These are phyloP conservation scores for Sitobion miscanthi DNA, from an alignment of 1,140 invertebrate species.

Conservation along the genomic window DNA sequence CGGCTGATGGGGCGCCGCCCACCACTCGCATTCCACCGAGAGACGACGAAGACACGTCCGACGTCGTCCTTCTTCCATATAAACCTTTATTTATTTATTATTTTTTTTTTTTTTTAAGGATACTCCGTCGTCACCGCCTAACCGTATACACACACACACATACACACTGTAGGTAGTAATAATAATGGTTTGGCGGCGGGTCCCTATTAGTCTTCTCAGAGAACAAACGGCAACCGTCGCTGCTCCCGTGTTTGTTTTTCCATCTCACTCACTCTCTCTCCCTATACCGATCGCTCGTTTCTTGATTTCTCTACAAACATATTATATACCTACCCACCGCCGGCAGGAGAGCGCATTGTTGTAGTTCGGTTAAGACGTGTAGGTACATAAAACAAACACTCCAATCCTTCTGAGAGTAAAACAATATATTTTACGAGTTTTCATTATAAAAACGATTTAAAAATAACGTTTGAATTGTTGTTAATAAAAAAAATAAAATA, in stretches of 20 bases:
- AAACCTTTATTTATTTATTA: conserved; percentile 36
- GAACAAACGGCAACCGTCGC: conserved; percentile 31
- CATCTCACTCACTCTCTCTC: not conserved
- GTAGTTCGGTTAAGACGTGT: not conserved
- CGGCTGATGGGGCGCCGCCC: conserved; percentile 50
- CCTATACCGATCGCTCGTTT: not conserved
- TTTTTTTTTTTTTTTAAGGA: conserved; percentile 38
- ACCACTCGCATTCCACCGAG: conserved; percentile 51
- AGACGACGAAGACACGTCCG: conserved; percentile 26
- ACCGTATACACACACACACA: not conserved
- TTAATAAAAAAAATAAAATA: not conserved
- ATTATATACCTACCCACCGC: not conserved
- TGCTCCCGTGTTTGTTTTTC: conserved; percentile 45
- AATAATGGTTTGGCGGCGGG: conserved; percentile 2
- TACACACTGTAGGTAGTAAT: not conserved
- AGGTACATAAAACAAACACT: not conserved
- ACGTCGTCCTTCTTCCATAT: conserved; percentile 11
- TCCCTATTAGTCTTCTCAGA: not conserved
- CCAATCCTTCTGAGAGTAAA: not conserved
- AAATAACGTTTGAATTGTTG: not conserved
- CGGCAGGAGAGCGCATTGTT: not conserved
- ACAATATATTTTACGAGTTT: not conserved
- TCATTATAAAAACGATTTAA: not conserved
- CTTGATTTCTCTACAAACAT: not conserved
- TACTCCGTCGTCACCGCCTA: conserved; percentile 12